Evolutionary conservation across 2,888 invertebrate genomes (phyloP).

Genomic region (Rotaria macrura): DNA sequence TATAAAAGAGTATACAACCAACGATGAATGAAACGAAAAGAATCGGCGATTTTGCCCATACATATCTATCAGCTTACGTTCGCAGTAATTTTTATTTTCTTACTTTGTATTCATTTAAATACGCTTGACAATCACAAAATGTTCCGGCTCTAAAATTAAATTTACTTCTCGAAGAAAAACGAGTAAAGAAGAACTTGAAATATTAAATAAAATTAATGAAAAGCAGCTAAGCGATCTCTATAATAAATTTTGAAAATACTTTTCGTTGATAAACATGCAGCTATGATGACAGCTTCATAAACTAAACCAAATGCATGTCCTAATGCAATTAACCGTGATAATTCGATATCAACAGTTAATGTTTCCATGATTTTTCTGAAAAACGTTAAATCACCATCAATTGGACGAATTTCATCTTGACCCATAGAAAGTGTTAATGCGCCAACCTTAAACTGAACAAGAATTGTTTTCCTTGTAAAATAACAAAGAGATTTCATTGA

Average conservation of each 20-base stretch:
- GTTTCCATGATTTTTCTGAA: slow-evolving; percentile 70
- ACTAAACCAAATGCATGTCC: slow-evolving; percentile 75
- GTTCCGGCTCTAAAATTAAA: slow-evolving; percentile 24
- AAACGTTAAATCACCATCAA: slow-evolving; percentile 76
- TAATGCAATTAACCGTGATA: slow-evolving; percentile 71
- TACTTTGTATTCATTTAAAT: slow-evolving; percentile 28
- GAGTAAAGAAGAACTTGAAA: slow-evolving; percentile 55
- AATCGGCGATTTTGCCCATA: too few species aligned
- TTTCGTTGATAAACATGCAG: slow-evolving; percentile 31
- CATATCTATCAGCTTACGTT: too few species aligned
- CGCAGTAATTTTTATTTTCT: not conserved
- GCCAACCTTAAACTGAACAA: slow-evolving; percentile 58
- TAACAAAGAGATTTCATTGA: too few species aligned
- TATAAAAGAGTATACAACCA: too few species aligned
- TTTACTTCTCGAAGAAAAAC: slow-evolving; percentile 23
- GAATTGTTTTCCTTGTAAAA: not conserved
- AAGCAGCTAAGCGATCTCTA: slow-evolving; percentile 26
- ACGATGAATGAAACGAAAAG: too few species aligned
- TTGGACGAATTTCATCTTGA: slow-evolving; percentile 49
- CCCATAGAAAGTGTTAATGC: slow-evolving; percentile 59
- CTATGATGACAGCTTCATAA: slow-evolving; percentile 67
- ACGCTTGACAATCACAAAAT: slow-evolving; percentile 29
- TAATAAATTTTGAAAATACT: slow-evolving; percentile 31
- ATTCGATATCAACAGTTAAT: slow-evolving; percentile 69
- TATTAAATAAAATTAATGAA: slow-evolving; percentile 47